A percentile compares a stretch with the other conserved stretches of the same genome.
Evolutionary conservation across 2,113 vertebrate genomes (phyloP).

Genomic region (Dasyornis broadbenti): DNA sequence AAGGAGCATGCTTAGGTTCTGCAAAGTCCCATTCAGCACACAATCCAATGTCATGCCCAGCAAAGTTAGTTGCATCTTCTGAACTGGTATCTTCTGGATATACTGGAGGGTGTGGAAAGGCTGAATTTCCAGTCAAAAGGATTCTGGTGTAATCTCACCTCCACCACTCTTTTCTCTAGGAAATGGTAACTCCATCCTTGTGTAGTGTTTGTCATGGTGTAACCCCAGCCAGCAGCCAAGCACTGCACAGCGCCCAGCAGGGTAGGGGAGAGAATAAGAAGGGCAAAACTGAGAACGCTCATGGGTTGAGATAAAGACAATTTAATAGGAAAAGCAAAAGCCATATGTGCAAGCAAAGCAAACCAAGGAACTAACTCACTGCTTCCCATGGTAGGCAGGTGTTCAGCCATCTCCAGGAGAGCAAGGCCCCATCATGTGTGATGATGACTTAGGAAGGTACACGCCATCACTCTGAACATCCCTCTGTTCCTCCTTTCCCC

Average conservation of each 20-base stretch:
- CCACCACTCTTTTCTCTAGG: not conserved
- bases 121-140: not conserved
- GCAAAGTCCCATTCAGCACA: not conserved
- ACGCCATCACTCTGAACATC: not conserved
- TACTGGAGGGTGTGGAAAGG: not conserved
- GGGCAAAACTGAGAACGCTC: not conserved
- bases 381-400: not conserved
- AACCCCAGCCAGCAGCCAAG: not conserved
- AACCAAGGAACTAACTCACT: not conserved
- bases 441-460: not conserved
- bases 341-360: not conserved
- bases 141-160: not conserved
- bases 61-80: not conserved
- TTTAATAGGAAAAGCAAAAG: not conserved
- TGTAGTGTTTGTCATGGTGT: not conserved
- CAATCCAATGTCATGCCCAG: accelerated
- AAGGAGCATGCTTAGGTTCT: not conserved
- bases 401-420: not conserved
- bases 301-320: not conserved
- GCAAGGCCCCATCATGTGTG: accelerated
- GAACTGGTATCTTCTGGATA: not conserved
- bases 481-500: not conserved
- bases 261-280: not conserved
- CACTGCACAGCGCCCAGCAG: accelerated
- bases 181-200: not conserved